phyloP scores from a whole-genome alignment of 2,113 vertebrate genomes.

The Chionomys nivalis region DNA sequence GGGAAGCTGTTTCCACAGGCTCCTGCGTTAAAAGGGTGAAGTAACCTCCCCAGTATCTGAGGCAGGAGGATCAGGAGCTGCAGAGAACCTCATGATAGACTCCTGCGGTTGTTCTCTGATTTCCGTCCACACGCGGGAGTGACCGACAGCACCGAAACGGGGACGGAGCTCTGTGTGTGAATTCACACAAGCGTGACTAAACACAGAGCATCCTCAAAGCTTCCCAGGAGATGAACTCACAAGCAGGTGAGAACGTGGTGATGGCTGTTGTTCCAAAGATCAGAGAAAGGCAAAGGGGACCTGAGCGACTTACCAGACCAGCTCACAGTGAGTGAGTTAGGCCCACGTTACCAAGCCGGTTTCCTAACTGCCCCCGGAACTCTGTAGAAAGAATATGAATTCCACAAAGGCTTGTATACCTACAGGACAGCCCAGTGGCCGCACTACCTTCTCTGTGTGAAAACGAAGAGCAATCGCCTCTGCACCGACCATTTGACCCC shows the following conservation, averaged over 20 bases:
- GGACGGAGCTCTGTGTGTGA: background rate
- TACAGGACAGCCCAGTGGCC: too few relatives aligned
- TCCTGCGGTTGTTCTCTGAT: background rate
- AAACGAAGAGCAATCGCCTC: background rate
- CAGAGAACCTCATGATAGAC: background rate
- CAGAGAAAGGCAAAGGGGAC: background rate
- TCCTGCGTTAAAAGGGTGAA: background rate
- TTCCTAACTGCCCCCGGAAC: background rate
- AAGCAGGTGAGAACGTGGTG: background rate
- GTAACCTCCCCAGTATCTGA: background rate
- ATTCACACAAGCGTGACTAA: background rate
- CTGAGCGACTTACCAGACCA: background rate
- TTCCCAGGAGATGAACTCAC: background rate
- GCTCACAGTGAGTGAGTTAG: background rate
- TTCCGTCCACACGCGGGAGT: background rate
- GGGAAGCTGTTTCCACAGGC: background rate
- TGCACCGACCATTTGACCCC: too few relatives aligned
- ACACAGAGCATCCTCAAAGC: background rate
- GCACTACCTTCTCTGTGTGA: background rate
- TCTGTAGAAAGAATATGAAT: background rate
- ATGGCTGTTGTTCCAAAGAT: background rate
- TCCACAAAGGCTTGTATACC: background rate
- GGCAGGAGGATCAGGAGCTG: background rate
- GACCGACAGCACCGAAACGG: background rate
- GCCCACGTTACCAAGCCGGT: background rate